Percentiles rank a stretch among this genome's conserved stretches.
These are phyloP conservation scores for Diaphora mendica DNA, from an alignment of 2,888 invertebrate genomes.

Conservation along the genomic window DNA sequence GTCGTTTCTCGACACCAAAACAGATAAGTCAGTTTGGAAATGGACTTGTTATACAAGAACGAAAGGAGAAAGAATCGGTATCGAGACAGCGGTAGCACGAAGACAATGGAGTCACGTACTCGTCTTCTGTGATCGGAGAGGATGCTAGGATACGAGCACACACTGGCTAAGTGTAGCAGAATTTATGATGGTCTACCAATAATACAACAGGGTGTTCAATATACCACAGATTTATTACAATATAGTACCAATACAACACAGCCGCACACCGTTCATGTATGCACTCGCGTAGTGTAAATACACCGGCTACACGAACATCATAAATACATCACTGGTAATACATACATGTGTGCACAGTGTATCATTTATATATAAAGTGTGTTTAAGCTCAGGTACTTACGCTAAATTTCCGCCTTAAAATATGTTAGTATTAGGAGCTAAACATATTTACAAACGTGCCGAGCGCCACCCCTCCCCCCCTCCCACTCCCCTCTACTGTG, in stretches of 20 bases:
- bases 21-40: too few species aligned
- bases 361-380: slow-evolving; percentile 45
- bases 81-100: not conserved
- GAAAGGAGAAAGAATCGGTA: too few species aligned
- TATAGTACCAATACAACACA: slow-evolving; percentile 44
- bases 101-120: too few species aligned
- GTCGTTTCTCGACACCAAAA: too few species aligned
- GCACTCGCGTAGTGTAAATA: slow-evolving; percentile 55
- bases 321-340: slow-evolving; percentile 26
- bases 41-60: too few species aligned
- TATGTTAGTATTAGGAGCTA: slow-evolving; percentile 44
- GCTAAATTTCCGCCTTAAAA: slow-evolving; percentile 55
- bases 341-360: slow-evolving; percentile 20
- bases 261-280: slow-evolving; percentile 35
- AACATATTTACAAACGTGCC: slow-evolving; percentile 69
- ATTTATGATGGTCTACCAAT: slow-evolving; percentile 26
- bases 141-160: too few species aligned
- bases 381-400: slow-evolving; percentile 70
- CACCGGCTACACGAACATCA: slow-evolving; percentile 42
- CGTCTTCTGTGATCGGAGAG: too few species aligned
- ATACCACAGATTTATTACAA: slow-evolving; percentile 56
- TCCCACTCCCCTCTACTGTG: not conserved
- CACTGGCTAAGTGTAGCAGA: not conserved
- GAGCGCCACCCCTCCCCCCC: not conserved
- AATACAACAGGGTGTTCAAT: slow-evolving; percentile 37